Conservation (phyloP, 1,140 invertebrate species). For the Drosophila nigrodunni region DNA sequence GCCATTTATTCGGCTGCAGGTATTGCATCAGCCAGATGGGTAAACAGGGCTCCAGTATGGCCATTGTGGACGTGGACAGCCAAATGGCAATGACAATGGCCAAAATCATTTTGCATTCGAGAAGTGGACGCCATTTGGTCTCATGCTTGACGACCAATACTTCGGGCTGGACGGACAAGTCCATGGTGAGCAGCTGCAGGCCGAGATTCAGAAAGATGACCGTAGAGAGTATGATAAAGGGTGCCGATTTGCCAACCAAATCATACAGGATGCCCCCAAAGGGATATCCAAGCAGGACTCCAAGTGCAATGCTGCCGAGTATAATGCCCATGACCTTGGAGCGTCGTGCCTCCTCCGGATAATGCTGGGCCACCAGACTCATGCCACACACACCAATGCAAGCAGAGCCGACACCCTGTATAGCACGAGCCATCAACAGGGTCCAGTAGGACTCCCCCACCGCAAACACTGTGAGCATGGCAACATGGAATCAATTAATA, state of each 20-base stretch:
- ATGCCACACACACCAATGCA: conserved; percentile 91
- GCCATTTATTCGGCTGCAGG: conserved; percentile 91
- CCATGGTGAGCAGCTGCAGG: conserved; percentile 75
- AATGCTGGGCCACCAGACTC: conserved; percentile 87
- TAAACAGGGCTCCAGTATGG: conserved; percentile 92
- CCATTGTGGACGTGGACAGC: conserved; percentile 91
- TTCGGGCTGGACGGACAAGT: conserved; percentile 74
- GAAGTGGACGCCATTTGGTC: conserved; percentile 86
- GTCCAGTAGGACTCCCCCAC: conserved; percentile 91
- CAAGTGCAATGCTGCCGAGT: conserved; percentile 91
- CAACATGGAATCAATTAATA: not conserved
- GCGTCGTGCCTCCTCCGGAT: conserved; percentile 85
- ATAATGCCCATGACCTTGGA: conserved; percentile 91
- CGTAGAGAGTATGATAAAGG: conserved; percentile 89
- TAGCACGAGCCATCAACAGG: conserved; percentile 91
- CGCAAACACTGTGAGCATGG: conserved; percentile 89
- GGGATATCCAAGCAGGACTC: conserved; percentile 92
- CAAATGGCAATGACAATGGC: conserved; percentile 89
- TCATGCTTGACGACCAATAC: conserved; percentile 50
- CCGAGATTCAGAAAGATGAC: conserved; percentile 87
- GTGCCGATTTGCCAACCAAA: conserved; percentile 89
- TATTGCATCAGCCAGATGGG: conserved; percentile 92
- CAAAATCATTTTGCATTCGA: conserved; percentile 87
- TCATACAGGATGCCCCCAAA: conserved; percentile 91
- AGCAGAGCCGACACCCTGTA: conserved; percentile 94